Conservation (phyloP, 2,888 invertebrate species). For the Agrochola lota region DNA sequence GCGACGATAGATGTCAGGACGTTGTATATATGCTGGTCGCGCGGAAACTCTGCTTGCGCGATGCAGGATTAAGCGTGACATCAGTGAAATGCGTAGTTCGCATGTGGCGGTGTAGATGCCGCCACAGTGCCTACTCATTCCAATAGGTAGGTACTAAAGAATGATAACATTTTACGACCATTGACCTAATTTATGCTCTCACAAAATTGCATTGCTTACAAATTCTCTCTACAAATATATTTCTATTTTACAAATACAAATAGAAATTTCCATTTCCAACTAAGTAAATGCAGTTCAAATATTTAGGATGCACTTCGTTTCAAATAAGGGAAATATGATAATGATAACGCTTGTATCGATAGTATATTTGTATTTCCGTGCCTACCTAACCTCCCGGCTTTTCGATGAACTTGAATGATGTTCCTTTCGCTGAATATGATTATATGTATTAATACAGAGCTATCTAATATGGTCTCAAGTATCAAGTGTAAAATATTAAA, state of each 20-base stretch:
- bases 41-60: no score
- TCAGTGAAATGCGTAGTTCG: no score
- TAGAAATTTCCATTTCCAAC: conserved; percentile 3
- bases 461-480: no score
- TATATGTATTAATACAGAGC: no score
- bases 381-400: neutral
- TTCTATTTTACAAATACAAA: conserved; percentile 31
- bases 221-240: conserved; percentile 27
- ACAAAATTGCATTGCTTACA: conserved; percentile 30
- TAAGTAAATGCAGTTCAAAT: conserved; percentile 30
- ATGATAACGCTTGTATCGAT: neutral
- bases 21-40: no score
- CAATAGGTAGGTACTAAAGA: neutral
- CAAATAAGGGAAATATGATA: conserved; percentile 9
- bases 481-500: no score
- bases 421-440: no score
- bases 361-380: neutral
- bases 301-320: conserved; percentile 25
- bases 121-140: neutral
- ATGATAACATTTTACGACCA: neutral
- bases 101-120: no score
- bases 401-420: no score
- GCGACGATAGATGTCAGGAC: no score
- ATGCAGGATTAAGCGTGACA: no score
- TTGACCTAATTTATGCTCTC: conserved; percentile 13